phyloP scores from a whole-genome alignment of 2,888 invertebrate species.

The Philaethria dido region DNA sequence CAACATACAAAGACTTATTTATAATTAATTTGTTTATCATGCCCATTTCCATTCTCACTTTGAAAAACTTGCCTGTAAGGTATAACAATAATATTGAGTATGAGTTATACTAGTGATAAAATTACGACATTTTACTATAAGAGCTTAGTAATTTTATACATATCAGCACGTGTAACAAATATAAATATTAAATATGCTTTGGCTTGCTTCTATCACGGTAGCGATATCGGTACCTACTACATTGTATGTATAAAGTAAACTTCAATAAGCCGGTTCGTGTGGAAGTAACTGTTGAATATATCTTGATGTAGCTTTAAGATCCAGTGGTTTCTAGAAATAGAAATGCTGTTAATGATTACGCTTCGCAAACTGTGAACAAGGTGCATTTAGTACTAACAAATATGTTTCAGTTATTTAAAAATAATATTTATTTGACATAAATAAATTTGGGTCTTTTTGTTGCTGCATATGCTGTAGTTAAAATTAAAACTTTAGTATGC shows the following conservation, averaged over 20 bases:
- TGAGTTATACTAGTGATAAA: not conserved
- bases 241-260: not conserved
- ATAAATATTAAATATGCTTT: conserved; percentile 14
- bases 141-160: not conserved
- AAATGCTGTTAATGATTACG: not conserved
- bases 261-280: conserved; percentile 10
- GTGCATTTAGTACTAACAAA: not conserved
- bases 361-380: not conserved
- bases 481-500: too few relatives aligned
- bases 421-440: too few relatives aligned
- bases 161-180: conserved; percentile 12
- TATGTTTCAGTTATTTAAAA: too few relatives aligned
- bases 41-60: too few relatives aligned
- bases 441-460: too few relatives aligned
- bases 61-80: too few relatives aligned
- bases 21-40: too few relatives aligned
- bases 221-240: conserved; percentile 8
- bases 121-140: not conserved
- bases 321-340: conserved; percentile 13
- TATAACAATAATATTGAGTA: too few relatives aligned
- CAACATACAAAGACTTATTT: too few relatives aligned
- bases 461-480: too few relatives aligned
- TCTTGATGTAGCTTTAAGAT: not conserved
- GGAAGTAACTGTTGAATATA: not conserved
- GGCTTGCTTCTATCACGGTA: conserved; percentile 4